These are phyloP conservation scores for Dendroctonus ponderosae DNA, from an alignment of 1,140 invertebrate genomes.

Conservation along the genomic window DNA sequence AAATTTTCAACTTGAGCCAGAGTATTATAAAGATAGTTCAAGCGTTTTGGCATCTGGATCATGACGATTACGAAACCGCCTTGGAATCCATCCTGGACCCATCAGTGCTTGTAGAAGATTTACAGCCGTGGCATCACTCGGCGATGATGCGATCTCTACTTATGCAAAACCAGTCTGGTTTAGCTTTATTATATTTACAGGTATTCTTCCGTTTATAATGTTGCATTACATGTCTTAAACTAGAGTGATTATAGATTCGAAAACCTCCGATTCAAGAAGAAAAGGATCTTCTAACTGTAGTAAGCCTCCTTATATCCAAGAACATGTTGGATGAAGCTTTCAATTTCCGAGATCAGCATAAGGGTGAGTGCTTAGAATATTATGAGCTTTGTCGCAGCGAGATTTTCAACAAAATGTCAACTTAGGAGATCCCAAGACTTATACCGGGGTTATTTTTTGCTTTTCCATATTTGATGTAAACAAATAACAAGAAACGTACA, in stretches of 20 bases:
- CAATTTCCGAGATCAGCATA: constrained; percentile 40
- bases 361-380: background rate
- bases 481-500: no score
- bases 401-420: no score
- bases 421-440: no score
- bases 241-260: constrained; percentile 30
- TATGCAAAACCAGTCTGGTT: constrained; percentile 43
- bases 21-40: constrained; percentile 73
- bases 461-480: no score
- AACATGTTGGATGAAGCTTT: constrained; percentile 48
- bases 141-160: constrained; percentile 44
- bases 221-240: constrained; percentile 4
- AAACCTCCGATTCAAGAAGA: constrained; percentile 42
- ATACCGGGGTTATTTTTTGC: no score
- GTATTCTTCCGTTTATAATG: constrained; percentile 16
- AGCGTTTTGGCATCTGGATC: constrained; percentile 84
- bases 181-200: constrained; percentile 44
- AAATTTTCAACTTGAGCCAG: constrained; percentile 68
- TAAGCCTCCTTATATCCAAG: constrained; percentile 43
- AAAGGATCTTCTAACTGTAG: constrained; percentile 40
- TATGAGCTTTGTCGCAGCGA: background rate
- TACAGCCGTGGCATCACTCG: constrained; percentile 46
- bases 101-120: constrained; percentile 39
- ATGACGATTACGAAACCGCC: constrained; percentile 65
- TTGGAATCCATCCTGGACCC: constrained; percentile 54